These are phyloP conservation scores for Tenrec ecaudatus DNA, from an alignment of 2,113 vertebrate genomes.

Conservation along the genomic window DNA sequence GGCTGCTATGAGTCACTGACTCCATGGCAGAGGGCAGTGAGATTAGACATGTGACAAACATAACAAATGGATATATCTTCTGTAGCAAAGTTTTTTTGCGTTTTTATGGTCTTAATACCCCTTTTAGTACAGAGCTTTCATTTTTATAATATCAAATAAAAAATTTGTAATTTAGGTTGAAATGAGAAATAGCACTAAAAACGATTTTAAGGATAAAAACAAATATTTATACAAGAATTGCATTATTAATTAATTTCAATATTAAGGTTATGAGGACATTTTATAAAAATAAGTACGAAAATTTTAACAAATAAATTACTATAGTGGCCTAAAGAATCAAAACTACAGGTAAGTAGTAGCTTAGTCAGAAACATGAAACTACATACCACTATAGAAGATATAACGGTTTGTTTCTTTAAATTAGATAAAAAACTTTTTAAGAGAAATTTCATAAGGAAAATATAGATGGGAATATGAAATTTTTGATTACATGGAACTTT, in stretches of 20 bases:
- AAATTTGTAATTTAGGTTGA: constrained; percentile 24
- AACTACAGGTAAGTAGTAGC: background rate
- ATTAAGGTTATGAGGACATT: background rate
- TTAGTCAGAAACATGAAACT: constrained; percentile 37
- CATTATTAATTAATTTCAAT: background rate
- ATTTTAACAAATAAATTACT: constrained; percentile 13
- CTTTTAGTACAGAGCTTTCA: background rate
- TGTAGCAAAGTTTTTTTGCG: background rate
- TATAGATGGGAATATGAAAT: background rate
- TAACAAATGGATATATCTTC: background rate
- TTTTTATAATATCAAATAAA: constrained; percentile 7
- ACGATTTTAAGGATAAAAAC: constrained; percentile 11
- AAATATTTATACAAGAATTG: background rate
- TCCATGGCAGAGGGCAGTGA: no score
- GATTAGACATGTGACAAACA: background rate
- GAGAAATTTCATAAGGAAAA: constrained; percentile 23
- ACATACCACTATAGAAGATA: background rate
- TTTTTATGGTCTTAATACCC: background rate
- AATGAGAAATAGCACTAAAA: constrained; percentile 14
- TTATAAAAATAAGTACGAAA: background rate
- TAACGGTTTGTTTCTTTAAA: background rate
- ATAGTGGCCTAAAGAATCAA: background rate
- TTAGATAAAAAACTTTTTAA: background rate
- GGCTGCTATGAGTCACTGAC: no score
- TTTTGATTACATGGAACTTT: constrained; percentile 34